Evolutionary conservation across 2,113 vertebrate genomes (phyloP).

Genomic region (Lipotes vexillifer): DNA sequence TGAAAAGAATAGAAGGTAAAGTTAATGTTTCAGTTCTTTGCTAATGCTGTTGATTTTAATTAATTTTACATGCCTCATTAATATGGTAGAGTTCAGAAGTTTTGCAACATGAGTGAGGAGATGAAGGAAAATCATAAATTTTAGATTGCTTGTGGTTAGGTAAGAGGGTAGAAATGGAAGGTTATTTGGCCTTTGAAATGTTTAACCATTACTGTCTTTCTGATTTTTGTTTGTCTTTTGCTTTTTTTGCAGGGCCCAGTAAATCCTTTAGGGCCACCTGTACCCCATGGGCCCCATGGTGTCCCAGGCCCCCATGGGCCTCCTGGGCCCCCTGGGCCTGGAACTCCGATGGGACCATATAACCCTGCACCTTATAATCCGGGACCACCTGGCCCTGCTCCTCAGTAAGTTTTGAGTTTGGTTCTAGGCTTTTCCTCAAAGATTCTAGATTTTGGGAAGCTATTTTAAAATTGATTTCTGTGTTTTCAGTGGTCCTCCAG

Average conservation of each 20-base stretch:
- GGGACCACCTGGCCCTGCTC: slow-evolving; percentile 93
- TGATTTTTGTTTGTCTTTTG: neutral
- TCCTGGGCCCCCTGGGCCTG: slow-evolving; percentile 93
- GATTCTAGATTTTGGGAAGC: neutral
- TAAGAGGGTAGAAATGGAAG: neutral
- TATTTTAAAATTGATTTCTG: neutral
- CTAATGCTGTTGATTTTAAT: neutral
- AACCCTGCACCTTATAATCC: slow-evolving; percentile 97
- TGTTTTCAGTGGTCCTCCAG: slow-evolving; percentile 91
- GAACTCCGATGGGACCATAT: slow-evolving; percentile 96
- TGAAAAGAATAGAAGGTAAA: neutral
- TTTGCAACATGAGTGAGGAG: neutral
- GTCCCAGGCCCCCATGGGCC: slow-evolving; percentile 92
- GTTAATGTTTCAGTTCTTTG: neutral
- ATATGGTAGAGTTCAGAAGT: neutral
- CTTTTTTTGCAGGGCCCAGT: slow-evolving; percentile 88
- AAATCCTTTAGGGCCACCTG: slow-evolving; percentile 95
- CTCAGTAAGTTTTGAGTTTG: slow-evolving; percentile 87
- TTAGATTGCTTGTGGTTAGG: neutral
- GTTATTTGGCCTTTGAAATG: neutral
- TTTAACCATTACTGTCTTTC: neutral
- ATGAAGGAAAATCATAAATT: neutral
- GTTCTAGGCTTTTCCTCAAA: neutral
- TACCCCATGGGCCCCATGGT: slow-evolving; percentile 96
- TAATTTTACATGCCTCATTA: neutral